Conservation (phyloP, 2,888 invertebrate genomes). For the Sphaeridia pumilis region DNA sequence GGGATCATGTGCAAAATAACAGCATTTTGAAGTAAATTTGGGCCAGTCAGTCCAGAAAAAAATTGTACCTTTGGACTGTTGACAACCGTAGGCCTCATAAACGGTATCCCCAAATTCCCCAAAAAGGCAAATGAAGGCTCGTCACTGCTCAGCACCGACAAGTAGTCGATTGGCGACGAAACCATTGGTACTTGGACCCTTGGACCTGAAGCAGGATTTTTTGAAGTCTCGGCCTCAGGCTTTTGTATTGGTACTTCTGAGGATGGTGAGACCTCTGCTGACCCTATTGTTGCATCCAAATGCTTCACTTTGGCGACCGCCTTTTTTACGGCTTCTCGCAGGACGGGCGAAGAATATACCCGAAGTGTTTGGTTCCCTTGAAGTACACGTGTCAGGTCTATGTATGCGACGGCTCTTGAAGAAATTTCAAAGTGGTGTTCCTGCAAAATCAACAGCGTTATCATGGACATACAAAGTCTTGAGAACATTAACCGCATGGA, state of each 20-base stretch:
- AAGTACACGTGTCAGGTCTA: constrained; percentile 30
- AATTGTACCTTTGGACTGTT: constrained; percentile 32
- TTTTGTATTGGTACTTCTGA: not conserved
- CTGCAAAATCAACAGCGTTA: too few species aligned
- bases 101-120: constrained; percentile 34
- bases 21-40: too few species aligned
- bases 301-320: constrained; percentile 29
- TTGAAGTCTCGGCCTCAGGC: not conserved
- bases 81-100: constrained; percentile 26
- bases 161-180: constrained; percentile 23
- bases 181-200: not conserved
- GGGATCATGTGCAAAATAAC: too few species aligned
- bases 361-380: constrained; percentile 34
- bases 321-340: constrained; percentile 31
- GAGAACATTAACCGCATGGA: too few species aligned
- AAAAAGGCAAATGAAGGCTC: constrained; percentile 34
- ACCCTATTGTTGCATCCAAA: constrained; percentile 14
- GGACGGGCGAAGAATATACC: constrained; percentile 32
- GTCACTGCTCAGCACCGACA: constrained; percentile 27
- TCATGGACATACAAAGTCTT: too few species aligned
- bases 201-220: not conserved
- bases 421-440: constrained; percentile 35
- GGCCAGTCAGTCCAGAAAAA: too few species aligned
- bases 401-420: constrained; percentile 32
- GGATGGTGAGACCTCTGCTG: not conserved